Conservation (phyloP, 2,797 vertebrate genomes). For the Acanthis flammea region DNA sequence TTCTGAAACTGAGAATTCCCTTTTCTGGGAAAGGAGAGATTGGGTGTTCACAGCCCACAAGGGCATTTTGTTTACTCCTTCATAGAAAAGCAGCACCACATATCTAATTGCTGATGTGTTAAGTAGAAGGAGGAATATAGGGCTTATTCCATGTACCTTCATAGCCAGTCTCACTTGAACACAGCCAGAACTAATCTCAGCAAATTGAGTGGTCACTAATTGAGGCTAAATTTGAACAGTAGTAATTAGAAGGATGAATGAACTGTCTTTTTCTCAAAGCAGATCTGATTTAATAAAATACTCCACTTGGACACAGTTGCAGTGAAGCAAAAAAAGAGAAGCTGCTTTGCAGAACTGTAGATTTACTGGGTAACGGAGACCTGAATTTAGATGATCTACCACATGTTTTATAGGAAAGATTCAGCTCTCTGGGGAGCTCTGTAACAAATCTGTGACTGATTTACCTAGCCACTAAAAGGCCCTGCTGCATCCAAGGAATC, state of each 20-base stretch:
- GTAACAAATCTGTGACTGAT: not conserved
- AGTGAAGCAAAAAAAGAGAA: not conserved
- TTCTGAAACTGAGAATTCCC: not conserved
- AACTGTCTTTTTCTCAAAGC: conserved; percentile 8
- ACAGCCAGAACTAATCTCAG: conserved; percentile 18
- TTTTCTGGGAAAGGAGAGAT: not conserved
- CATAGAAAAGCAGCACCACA: not conserved
- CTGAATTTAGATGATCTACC: not conserved
- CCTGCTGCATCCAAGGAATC: not conserved
- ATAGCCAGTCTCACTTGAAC: not conserved
- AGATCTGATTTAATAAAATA: conserved; percentile 31
- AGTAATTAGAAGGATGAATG: conserved; percentile 25
- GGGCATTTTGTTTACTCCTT: not conserved
- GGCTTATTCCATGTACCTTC: not conserved
- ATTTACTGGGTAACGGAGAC: not conserved
- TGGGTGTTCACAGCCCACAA: not conserved
- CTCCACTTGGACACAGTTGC: not conserved
- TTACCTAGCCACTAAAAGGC: not conserved
- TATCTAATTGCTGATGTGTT: not conserved
- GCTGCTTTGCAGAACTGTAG: not conserved
- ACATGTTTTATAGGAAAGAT: conserved; percentile 11
- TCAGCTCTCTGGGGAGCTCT: not conserved
- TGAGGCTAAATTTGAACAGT: conserved; percentile 2
- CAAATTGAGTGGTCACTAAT: conserved; percentile 4
- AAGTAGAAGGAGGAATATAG: not conserved